Evolutionary conservation across 30 jellyfish, hydroid and myxozoan species (phyloP), one percentile per base, ranked within the genome.

Genomic region (Clytia hemisphaerica): DNA sequence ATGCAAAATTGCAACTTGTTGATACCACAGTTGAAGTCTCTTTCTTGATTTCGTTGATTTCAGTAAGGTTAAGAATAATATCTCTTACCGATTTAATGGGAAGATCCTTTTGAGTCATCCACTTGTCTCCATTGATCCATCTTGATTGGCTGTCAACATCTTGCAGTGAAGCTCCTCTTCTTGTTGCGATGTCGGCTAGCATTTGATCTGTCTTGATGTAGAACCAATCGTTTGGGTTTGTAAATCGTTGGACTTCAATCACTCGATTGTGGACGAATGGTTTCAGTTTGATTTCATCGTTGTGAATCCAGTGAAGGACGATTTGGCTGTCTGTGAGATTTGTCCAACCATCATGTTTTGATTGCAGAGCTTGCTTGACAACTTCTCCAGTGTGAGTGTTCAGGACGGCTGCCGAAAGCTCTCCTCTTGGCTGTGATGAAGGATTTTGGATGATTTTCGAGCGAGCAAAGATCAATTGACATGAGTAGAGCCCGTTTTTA

Each of bases 161-260:
- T 49, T 49, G 19, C 32, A 49, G 4, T n/a, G 63, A n/a, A n/a
- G 63, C 63, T n/a, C 63, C 63, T n/a, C 63, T 28, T 49, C 63
- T 49, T n/a, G 63, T 49, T 6, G 32, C n/a, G n/a, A n/a, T n/a
- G n/a, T n/a, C n/a, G n/a, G n/a, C n/a, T n/a, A n/a, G n/a, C n/a
- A n/a, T n/a, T 28, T 49, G 63, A 28, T 49, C 25, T 49, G 63
- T n/a, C 63, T 49, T 28, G 4, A 49, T 49, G 63, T 49, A 49
- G 63, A 49, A 49, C 63, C 63, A 49, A 28, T 49, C 32, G 25
- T 49, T 49, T 33, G 32, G 6, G 19, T 28, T n/a, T n/a, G 63
- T 49, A 49, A 49, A 49, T 49, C 63, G 63, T n/a, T 33, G 25
- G 25, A 49, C 25, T 16, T 49, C 63, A 49, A 49, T 49, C 18